These are phyloP conservation scores for Lanius ludovicianus DNA, from an alignment of 2,113 vertebrate species.

Conservation along the genomic window DNA sequence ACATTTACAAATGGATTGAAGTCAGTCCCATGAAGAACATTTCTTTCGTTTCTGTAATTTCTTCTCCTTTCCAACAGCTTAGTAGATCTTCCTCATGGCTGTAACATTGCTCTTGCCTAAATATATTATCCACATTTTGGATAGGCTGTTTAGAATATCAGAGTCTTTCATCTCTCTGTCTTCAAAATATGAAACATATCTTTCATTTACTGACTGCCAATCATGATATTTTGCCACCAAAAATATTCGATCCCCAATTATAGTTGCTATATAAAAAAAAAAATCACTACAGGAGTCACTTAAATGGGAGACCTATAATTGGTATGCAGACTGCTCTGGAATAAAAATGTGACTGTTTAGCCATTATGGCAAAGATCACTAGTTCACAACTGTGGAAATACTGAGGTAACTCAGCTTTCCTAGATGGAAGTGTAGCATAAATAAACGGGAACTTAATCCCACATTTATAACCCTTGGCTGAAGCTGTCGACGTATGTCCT, in stretches of 20 bases:
- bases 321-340: constrained; percentile 11
- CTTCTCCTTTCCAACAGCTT: background rate
- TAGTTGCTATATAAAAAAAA: background rate
- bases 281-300: background rate
- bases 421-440: constrained; percentile 34
- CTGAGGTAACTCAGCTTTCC: constrained; percentile 48
- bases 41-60: background rate
- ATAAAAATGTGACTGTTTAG: background rate
- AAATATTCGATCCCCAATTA: background rate
- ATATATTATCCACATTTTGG: background rate
- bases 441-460: constrained; percentile 46
- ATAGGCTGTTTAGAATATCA: background rate
- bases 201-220: background rate
- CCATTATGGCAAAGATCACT: constrained; percentile 25
- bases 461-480: constrained; percentile 40
- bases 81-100: background rate
- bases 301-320: background rate
- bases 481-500: background rate
- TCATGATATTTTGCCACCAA: background rate
- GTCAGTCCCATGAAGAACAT: background rate
- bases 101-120: background rate
- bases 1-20: background rate
- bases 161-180: background rate
- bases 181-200: background rate
- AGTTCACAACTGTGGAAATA: constrained; percentile 33